Percentiles rank a stretch among this genome's conserved stretches.
These are phyloP conservation scores for Hylyphantes graminicola DNA, from an alignment of 1,140 invertebrate species.

Conservation along the genomic window DNA sequence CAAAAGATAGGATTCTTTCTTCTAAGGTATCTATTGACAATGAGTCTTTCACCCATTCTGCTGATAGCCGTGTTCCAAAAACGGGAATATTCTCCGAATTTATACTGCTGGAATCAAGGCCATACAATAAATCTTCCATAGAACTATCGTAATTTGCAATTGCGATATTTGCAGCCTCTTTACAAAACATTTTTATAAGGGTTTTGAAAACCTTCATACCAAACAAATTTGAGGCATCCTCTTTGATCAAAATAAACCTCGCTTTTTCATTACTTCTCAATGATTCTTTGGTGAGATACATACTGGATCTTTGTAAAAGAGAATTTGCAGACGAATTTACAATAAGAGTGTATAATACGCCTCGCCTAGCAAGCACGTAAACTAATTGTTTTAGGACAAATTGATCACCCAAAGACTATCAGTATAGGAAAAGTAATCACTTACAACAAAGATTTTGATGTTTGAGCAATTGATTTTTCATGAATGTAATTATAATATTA, in stretches of 20 bases:
- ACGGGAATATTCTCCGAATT: slow-evolving; percentile 16
- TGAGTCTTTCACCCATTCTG: background rate
- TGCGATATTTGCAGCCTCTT: slow-evolving; percentile 7
- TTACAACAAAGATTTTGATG: slow-evolving; percentile 6
- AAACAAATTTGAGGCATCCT: background rate
- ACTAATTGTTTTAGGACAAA: too few relatives aligned
- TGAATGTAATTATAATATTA: slow-evolving; percentile 20
- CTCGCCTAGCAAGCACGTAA: background rate
- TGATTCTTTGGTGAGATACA: slow-evolving; percentile 35
- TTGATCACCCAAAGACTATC: background rate
- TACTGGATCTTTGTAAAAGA: background rate
- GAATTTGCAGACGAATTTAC: background rate
- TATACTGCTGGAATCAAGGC: background rate
- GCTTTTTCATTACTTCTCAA: slow-evolving; percentile 27
- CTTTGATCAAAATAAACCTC: slow-evolving; percentile 45
- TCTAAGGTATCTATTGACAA: background rate
- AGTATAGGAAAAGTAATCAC: background rate
- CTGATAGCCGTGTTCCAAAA: slow-evolving; percentile 2
- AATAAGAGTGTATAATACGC: background rate
- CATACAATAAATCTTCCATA: background rate
- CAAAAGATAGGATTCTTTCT: background rate
- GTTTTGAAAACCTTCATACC: slow-evolving; percentile 42
- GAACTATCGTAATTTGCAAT: background rate
- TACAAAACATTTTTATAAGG: slow-evolving; percentile 9
- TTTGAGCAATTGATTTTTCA: background rate